These are phyloP conservation scores for Nezara viridula DNA, from an alignment of 2,888 invertebrate species.

Conservation along the genomic window DNA sequence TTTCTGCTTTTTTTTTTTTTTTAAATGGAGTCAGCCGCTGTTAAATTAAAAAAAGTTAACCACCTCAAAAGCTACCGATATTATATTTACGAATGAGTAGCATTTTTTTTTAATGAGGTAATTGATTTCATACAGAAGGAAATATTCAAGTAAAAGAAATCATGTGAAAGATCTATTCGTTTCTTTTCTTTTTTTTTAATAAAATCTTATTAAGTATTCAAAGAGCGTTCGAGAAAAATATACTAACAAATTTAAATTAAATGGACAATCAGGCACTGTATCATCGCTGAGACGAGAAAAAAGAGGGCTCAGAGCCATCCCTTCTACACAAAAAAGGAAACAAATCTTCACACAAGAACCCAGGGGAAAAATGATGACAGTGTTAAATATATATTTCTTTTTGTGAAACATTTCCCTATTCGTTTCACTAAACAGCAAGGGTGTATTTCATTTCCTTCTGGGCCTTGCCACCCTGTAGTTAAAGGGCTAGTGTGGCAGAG, in stretches of 20 bases:
- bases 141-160: too few relatives aligned
- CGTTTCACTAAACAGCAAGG: slow-evolving; percentile 22
- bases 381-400: slow-evolving; percentile 37
- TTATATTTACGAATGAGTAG: too few relatives aligned
- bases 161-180: too few relatives aligned
- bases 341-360: not conserved
- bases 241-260: not conserved
- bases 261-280: not conserved
- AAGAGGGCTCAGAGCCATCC: not conserved
- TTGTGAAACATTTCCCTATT: not conserved
- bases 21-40: too few relatives aligned
- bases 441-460: slow-evolving; percentile 31
- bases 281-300: not conserved
- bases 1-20: too few relatives aligned
- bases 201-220: not conserved
- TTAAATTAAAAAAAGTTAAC: too few relatives aligned
- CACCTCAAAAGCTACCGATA: too few relatives aligned
- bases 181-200: too few relatives aligned
- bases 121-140: too few relatives aligned
- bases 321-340: slow-evolving; percentile 11
- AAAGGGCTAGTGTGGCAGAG: not conserved
- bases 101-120: too few relatives aligned
- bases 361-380: not conserved
- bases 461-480: not conserved
- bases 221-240: not conserved